Evolutionary conservation across 2,888 invertebrate species (phyloP).

Genomic region (Tipula lateralis): DNA sequence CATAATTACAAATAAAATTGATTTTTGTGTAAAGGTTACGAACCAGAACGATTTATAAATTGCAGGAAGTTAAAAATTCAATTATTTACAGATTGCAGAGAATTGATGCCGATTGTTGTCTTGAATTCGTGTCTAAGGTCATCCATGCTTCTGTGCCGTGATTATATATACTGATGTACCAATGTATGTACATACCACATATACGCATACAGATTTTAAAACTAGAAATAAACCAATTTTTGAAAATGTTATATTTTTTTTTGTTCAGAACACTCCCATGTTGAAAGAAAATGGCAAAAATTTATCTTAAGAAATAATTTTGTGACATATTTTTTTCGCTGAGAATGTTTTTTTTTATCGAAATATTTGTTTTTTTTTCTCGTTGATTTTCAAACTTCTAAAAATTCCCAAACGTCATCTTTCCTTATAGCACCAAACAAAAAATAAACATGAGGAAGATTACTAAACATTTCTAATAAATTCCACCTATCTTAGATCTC

Average conservation of each 20-base stretch:
- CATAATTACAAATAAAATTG: neutral
- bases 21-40: neutral
- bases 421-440: neutral
- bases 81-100: neutral
- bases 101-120: neutral
- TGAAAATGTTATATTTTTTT: neutral
- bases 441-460: slow-evolving; percentile 4
- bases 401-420: neutral
- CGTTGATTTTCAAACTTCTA: neutral
- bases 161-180: neutral
- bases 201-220: neutral
- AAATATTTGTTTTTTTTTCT: neutral
- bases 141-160: neutral
- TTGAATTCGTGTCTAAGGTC: neutral
- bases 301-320: slow-evolving; percentile 9
- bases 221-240: neutral
- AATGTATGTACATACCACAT: neutral
- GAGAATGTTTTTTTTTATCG: neutral
- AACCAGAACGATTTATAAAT: neutral
- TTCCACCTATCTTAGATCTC: slow-evolving; percentile 11
- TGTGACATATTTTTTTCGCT: slow-evolving; percentile 12
- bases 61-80: neutral
- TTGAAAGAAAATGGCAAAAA: slow-evolving; percentile 11
- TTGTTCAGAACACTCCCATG: neutral
- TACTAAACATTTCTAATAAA: slow-evolving; percentile 11